Percentiles rank a stretch among this genome's conserved stretches.
Conservation (phyloP, 1,140 invertebrate genomes). For the Stegodyphus mimosarum region DNA sequence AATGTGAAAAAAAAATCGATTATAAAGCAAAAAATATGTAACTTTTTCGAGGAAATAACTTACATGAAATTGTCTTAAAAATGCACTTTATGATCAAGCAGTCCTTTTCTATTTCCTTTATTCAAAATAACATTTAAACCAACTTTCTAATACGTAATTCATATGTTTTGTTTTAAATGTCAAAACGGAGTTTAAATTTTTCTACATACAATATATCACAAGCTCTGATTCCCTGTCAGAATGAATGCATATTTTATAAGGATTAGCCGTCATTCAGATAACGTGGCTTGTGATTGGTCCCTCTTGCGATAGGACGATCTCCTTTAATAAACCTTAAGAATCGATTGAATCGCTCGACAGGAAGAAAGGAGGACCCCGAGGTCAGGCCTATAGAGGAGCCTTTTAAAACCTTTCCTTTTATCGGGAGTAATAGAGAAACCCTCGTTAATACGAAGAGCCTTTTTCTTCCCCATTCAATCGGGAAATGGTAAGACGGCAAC, state of each 20-base stretch:
- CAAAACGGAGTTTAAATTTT: background rate
- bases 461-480: background rate
- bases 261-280: background rate
- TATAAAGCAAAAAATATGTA: too few relatives aligned
- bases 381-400: background rate
- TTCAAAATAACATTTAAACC: too few relatives aligned
- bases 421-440: background rate
- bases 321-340: background rate
- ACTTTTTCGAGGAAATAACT: too few relatives aligned
- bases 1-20: too few relatives aligned
- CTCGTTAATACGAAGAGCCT: background rate
- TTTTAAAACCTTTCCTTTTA: background rate
- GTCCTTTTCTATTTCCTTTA: too few relatives aligned
- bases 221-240: background rate
- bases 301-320: background rate
- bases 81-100: too few relatives aligned
- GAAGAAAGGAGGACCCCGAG: background rate
- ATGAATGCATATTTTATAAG: background rate
- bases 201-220: background rate
- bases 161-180: too few relatives aligned
- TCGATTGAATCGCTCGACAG: background rate
- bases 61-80: too few relatives aligned
- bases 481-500: background rate
- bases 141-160: too few relatives aligned
- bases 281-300: background rate